A percentile compares a stretch with the other conserved stretches of the same genome.
These are phyloP conservation scores for Urocynchramus pylzowi DNA, from an alignment of 2,113 vertebrate species.

Conservation along the genomic window DNA sequence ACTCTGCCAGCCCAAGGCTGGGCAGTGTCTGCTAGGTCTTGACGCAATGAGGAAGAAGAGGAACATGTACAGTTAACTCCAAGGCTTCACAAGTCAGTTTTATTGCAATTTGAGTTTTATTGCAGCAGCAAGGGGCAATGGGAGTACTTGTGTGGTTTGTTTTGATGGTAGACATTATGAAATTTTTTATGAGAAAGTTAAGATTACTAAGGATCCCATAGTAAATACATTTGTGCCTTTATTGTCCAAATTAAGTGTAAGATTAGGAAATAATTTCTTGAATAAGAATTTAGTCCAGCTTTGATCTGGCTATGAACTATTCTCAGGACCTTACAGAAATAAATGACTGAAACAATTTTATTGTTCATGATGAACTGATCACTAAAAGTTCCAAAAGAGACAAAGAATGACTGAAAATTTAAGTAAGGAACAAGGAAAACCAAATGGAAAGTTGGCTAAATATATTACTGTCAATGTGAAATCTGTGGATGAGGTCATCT, in stretches of 20 bases:
- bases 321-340: not conserved
- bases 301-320: not conserved
- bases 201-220: not conserved
- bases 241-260: not conserved
- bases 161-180: not conserved
- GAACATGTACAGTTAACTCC: not conserved
- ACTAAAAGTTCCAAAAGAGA: not conserved
- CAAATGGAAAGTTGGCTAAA: not conserved
- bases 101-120: not conserved
- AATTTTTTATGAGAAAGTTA: not conserved
- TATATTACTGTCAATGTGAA: not conserved
- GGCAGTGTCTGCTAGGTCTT: not conserved
- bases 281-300: not conserved
- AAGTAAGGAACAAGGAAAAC: not conserved
- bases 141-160: not conserved
- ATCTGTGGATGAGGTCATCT: not conserved
- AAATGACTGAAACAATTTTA: not conserved
- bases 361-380: not conserved
- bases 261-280: not conserved
- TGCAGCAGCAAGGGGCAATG: not conserved
- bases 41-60: not conserved
- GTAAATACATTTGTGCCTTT: not conserved
- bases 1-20: not conserved
- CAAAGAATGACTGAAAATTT: not conserved
- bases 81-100: not conserved